A percentile compares a stretch with the other conserved stretches of the same genome.
These are phyloP conservation scores for Orchestia grillus DNA, from an alignment of 1,140 invertebrate species.

Conservation along the genomic window DNA sequence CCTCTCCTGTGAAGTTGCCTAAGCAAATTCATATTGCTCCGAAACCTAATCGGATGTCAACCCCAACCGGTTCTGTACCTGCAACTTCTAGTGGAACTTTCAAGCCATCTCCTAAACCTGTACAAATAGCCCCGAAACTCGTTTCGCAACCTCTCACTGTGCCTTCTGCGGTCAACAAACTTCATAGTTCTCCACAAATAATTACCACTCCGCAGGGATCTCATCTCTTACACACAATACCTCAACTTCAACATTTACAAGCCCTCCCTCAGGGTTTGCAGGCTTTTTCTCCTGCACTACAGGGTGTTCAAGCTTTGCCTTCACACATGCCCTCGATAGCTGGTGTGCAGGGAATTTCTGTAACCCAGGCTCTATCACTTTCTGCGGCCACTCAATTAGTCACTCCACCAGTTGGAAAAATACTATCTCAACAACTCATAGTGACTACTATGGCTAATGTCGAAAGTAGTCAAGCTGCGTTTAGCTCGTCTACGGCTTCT, in stretches of 20 bases:
- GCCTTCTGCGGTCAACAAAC: conserved; percentile 55
- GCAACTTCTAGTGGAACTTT: conserved; percentile 57
- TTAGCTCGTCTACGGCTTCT: neutral
- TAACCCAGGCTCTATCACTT: neutral
- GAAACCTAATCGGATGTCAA: conserved; percentile 60
- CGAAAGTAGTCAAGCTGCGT: conserved; percentile 23
- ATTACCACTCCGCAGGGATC: conserved; percentile 60
- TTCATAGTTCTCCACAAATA: conserved; percentile 45
- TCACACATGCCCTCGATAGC: conserved; percentile 59
- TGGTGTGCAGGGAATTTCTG: conserved; percentile 49
- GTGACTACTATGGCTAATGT: conserved; percentile 31
- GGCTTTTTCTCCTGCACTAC: conserved; percentile 62
- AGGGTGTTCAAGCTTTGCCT: conserved; percentile 63
- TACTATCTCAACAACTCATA: conserved; percentile 33
- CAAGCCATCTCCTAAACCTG: conserved; percentile 63
- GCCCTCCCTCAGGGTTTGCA: conserved; percentile 62
- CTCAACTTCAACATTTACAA: conserved; percentile 61
- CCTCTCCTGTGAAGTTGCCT: conserved; percentile 57
- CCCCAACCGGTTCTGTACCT: conserved; percentile 33
- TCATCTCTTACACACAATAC: conserved; percentile 63
- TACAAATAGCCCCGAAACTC: conserved; percentile 68
- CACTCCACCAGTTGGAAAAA: conserved; percentile 4
- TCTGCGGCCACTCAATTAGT: conserved; percentile 16
- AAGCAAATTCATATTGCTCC: conserved; percentile 67
- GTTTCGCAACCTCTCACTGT: conserved; percentile 52